These are phyloP conservation scores for Nyctalus aviator DNA, from an alignment of 2,797 vertebrate species.

Conservation along the genomic window DNA sequence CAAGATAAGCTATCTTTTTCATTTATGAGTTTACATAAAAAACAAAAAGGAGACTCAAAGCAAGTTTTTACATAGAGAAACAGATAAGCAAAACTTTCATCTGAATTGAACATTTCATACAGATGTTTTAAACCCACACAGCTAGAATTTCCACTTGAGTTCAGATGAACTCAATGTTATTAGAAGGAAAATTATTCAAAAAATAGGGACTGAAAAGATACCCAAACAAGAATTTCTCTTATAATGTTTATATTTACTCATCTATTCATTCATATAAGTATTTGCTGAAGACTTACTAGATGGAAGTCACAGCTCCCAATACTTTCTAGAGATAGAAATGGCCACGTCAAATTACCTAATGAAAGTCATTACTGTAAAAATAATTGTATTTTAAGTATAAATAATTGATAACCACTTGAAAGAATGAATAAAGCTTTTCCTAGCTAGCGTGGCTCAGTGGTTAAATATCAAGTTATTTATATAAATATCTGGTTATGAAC, in stretches of 20 bases:
- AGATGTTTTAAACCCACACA: background rate
- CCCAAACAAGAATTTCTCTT: background rate
- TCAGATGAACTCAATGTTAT: background rate
- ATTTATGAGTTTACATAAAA: slow-evolving; percentile 16
- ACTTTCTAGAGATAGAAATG: background rate
- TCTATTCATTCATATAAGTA: background rate
- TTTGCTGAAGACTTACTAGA: background rate
- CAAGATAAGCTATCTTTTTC: background rate
- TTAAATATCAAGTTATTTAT: no score
- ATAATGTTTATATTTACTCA: background rate
- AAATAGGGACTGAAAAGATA: slow-evolving; percentile 25
- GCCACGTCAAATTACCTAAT: background rate
- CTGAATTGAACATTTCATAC: background rate
- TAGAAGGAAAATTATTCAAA: slow-evolving; percentile 25
- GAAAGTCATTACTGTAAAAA: slow-evolving; percentile 35
- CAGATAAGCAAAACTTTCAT: slow-evolving; percentile 1
- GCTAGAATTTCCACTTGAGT: slow-evolving; percentile 21
- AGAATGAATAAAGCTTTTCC: background rate
- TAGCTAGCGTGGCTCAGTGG: background rate
- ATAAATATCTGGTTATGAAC: no score
- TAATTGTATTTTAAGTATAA: slow-evolving; percentile 44
- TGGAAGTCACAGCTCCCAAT: background rate
- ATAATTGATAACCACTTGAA: slow-evolving; percentile 26
- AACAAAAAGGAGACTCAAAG: slow-evolving; percentile 23
- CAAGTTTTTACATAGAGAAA: slow-evolving; percentile 41